Evolutionary conservation across 2,113 vertebrate genomes (phyloP).

Genomic region (Lagenorhynchus albirostris): DNA sequence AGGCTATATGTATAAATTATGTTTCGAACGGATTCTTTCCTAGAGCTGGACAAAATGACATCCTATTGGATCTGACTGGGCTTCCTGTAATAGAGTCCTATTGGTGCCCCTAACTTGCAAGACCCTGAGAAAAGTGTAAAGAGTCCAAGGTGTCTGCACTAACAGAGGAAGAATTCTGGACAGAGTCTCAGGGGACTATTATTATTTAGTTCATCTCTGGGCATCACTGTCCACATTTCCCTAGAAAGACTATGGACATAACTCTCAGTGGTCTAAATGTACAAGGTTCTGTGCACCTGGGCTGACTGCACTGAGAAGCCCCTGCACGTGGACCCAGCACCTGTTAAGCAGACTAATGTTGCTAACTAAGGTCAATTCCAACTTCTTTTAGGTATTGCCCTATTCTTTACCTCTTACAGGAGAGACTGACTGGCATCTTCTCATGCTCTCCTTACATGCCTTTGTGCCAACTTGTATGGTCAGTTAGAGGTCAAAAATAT

Average conservation of each 20-base stretch:
- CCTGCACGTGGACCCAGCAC: not conserved
- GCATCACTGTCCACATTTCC: not conserved
- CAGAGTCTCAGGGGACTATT: not conserved
- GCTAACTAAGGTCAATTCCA: not conserved
- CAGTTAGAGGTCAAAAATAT: not conserved
- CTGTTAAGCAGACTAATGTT: not conserved
- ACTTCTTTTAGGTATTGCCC: not conserved
- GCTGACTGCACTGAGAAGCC: fast-evolving
- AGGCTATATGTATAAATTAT: not conserved
- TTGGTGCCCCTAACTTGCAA: not conserved
- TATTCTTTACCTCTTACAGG: not conserved
- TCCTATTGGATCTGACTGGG: not conserved
- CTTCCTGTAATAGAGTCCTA: not conserved
- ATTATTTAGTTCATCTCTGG: not conserved
- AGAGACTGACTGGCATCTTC: not conserved
- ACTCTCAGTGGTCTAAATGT: not conserved
- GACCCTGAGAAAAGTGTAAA: not conserved
- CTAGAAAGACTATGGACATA: not conserved
- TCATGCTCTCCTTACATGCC: not conserved
- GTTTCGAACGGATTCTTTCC: not conserved
- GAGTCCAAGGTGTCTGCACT: not conserved
- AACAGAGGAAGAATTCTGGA: not conserved
- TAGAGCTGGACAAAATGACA: not conserved
- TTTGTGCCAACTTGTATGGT: not conserved
- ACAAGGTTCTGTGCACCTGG: not conserved